Evolutionary conservation across 2,113 vertebrate genomes (phyloP), one percentile per base, ranked within the genome.

Genomic region (Seriola rivoliana): DNA sequence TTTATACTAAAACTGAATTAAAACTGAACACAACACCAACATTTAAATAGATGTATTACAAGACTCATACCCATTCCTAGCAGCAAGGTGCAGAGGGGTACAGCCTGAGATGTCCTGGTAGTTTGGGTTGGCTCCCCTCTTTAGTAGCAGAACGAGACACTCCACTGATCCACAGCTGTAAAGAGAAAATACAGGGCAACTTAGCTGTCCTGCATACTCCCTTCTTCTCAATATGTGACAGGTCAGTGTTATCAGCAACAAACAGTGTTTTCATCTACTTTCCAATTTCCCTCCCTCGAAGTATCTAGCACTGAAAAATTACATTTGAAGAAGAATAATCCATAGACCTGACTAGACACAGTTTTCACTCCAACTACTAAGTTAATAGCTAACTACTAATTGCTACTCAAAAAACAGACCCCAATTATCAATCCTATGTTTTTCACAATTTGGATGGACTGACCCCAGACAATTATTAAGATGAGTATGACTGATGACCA

Each of bases 41-140:
- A 57, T 25, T 17, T 50, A 1, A 57, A n/a, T 17, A 48, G 12
- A 25, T 29, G 4, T 25, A 58, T 13, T 2, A 2, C 8, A 12
- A 42, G 29, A 11, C 16, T 58, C 89, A 81, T 97, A 99, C 98
- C 98, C 98, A 77, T 99, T 99, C 90, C 98, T 95, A 42, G 98
- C 98, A 82, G 98, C 98, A 73, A 99, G 95, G 91, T 99, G 98
- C 67, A 99, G 97, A 34, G 98, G 97, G 7, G 98, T 99, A 67
- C 98, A 99, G 76, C 98, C 98, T 13, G 98, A 99, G 92, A 99
- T 99, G 91, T 99, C 98, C 90, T 99, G 98, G 91, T 99, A 99
- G 90, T 99, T 99, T 65, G 98, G 98, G 85, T 98, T 98, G 81
- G 98, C 98, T 87, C 98, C 98, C 92, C 96, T 97, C 93, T 97